Base-by-base conservation (phyloP, 2,888 invertebrate genomes). In the Eupithecia exiguata region DNA sequence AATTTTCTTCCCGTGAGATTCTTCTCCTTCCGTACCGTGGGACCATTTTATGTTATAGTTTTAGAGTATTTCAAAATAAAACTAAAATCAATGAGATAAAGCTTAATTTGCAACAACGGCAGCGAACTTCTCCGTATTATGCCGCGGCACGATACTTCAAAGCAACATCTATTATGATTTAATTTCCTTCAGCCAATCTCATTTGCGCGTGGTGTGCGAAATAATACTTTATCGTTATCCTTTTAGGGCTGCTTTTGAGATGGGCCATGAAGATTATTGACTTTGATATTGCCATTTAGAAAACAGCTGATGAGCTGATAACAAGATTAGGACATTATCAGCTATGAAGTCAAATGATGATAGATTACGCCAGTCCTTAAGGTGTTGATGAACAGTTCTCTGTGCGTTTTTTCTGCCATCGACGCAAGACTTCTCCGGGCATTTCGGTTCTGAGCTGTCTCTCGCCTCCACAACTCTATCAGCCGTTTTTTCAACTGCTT, bases 111-210 rank as follows among this genome's bases (percentile, higher is more conserved):
- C 38, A 36, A 36, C n/a, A 25, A 36, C n/a, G 63, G 36, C 5
- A 65, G 63, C 36, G 14, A 58, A 58, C 25, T 25, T 58, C 25
- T 58, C 38, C 16, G 63, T 36, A 81, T 84, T 84, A 83, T 84
- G 86, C 84, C 77, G 76, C 74, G 77, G 81, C 84, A 83, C 84
- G 86, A 81, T 78, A 75, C 83, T 82, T 79, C 82, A 77, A 79
- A 78, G 80, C 84, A 83, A 86, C 85, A 84, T 87, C 79, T 84
- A 84, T 78, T 82, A 80, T 83, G 83, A 87, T 86, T 87, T 85
- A 84, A 87, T 87, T 86, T 84, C 86, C 82, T 75, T 67, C 65
- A 71, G 73, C 63, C 77, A 75, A 74, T 76, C 74, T 72, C 73
- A 68, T 77, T 74, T 74, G 62, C 69, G 61, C 68, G 63, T 74